These are phyloP conservation scores for Equus quagga DNA, from an alignment of 2,113 vertebrate genomes.

Conservation along the genomic window DNA sequence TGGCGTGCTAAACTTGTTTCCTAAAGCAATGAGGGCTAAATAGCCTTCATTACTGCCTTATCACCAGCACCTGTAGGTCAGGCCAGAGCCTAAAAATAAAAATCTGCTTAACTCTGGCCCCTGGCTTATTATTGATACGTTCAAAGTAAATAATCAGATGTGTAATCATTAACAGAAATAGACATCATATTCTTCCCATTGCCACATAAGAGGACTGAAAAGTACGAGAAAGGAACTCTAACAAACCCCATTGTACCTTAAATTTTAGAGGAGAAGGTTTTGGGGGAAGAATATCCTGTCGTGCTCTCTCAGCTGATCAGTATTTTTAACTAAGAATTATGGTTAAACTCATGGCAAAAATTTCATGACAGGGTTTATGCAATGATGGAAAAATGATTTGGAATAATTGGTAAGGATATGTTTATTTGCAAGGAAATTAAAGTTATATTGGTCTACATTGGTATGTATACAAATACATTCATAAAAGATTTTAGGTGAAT, in stretches of 20 bases:
- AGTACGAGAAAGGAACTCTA: neutral
- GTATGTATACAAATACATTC: neutral
- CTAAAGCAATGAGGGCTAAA: conserved; percentile 50
- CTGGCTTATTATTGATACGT: conserved; percentile 17
- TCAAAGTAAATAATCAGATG: neutral
- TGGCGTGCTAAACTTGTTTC: conserved; percentile 49
- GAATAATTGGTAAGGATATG: neutral
- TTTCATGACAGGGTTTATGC: neutral
- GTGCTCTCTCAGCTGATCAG: neutral
- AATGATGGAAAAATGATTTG: conserved; percentile 24
- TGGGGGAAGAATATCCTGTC: neutral
- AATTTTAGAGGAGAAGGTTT: neutral
- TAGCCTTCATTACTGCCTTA: conserved; percentile 51
- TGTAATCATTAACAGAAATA: neutral
- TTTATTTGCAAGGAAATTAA: conserved; percentile 3
- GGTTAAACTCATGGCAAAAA: neutral
- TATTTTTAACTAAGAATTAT: conserved; percentile 44
- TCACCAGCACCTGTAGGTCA: conserved; percentile 16
- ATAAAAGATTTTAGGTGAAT: neutral
- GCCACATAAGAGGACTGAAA: neutral
- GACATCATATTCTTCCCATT: neutral
- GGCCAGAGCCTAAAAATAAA: conserved; percentile 52
- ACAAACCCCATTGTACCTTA: neutral
- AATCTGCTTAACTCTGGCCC: neutral
- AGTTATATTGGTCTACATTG: neutral